Evolutionary conservation across 2,113 vertebrate genomes (phyloP), one percentile per base, ranked within the genome.

Genomic region (Epinephelus moara): DNA sequence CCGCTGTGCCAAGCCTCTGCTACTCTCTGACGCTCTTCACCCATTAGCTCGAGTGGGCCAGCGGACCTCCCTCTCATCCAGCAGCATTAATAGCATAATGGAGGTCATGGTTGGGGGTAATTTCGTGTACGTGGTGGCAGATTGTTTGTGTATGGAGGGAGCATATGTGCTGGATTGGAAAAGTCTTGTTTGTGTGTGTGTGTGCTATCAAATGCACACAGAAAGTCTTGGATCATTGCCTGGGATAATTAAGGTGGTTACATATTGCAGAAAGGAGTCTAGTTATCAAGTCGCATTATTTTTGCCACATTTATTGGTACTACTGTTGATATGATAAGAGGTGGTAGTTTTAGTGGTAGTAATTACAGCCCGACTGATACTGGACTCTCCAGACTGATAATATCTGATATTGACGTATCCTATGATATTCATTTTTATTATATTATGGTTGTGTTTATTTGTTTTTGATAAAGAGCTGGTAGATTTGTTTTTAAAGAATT

Each of bases 11-110:
- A 42, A 62, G 68, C 59, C 82, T 76, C 57, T 53, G 67, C 70
- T 3, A 33, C 77, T 75, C 75, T 70, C 45, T 79, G 60, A 68
- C 84, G 82, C 56, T 70, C 70, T 50, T 70, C 56, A 21, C 33
- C 80, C 86, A 86, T 87, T 81, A 85, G 70, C 63, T 60, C 13
- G 14, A 70, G 70, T 6, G 33, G 52, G 61, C 68, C 70, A 61
- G 81, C 27, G 8, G 82, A 68, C 40, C 69, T 30, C 23, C 21
- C 69, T 67, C 81, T 62, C 78, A 78, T 80, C 75, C 71, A 72
- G 70, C 77, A 82, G 74, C 82, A 75, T 87, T 87, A 80, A 86
- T 37, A 52, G 70, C 60, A 81, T 91, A 91, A 92, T 83, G 77
- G 79, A 92, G 88, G 89, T 83, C 82, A 72, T 67, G 67, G 85